Evolutionary conservation across 2,888 invertebrate genomes (phyloP), one percentile per base, ranked within the genome.

Genomic region (Volucella inflata): DNA sequence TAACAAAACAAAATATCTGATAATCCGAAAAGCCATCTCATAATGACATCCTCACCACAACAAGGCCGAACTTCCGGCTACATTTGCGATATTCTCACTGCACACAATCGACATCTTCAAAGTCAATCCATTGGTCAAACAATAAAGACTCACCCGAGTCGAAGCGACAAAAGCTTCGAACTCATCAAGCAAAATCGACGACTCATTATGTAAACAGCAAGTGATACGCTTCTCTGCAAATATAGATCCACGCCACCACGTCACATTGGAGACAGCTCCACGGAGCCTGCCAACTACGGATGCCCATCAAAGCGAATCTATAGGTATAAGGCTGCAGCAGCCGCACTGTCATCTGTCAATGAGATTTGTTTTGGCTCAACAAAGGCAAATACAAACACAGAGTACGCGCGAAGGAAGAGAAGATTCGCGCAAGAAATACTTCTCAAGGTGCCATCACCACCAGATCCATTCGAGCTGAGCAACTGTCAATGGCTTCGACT

Each of bases 301-400:
- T 80, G 71, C 71, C 74, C 84, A 80, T 84, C 79, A 84, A 84
- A 79, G 84, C 65, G 75, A 51, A 59, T 84, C 80, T 76, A 80
- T 2, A 21, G 2, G 2, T 21, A 85, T 76, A 80, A 81, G 76
- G 76, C 81, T 76, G 81, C 85, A 81, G 68, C 67, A 40, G 67
- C 77, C 62, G 72, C 57, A 76, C 71, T 77, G 85, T 81, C 81
- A 81, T 81, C 85, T 85, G 80, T 81, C 85, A 81, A 77, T 72
- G 81, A 6, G 72, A 77, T 80, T 80, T 85, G 76, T 71, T 80
- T 85, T 80, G 67, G 75, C 71, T 71, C 62, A 76, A 50, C 70
- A 71, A 76, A 64, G 55, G 60, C 60, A 71, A 67, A 71, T 68
- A 76, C 57, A 85, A 80, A 80, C 67, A 76, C 48, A 59, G 53